Percentiles rank a stretch among this genome's conserved stretches.
These are phyloP conservation scores for Merops nubicus DNA, from an alignment of 2,113 vertebrate genomes.

Conservation along the genomic window DNA sequence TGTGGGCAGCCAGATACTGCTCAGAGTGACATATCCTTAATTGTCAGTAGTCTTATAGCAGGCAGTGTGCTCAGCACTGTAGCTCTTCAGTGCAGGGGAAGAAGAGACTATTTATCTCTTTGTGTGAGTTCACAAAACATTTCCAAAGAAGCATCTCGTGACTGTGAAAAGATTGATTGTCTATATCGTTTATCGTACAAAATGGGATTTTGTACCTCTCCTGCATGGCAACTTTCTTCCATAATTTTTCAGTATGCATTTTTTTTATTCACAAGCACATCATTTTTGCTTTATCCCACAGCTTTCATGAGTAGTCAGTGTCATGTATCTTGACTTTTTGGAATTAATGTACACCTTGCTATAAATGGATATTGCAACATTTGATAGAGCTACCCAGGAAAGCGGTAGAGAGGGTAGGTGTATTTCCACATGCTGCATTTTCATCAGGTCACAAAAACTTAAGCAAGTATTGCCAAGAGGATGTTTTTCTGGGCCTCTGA, in stretches of 20 bases:
- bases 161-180: not conserved
- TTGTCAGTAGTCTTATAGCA: not conserved
- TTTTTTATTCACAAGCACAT: not conserved
- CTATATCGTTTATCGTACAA: not conserved
- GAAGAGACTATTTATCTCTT: conserved; percentile 5
- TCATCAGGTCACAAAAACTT: not conserved
- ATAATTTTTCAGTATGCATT: not conserved
- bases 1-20: not conserved
- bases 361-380: not conserved
- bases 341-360: not conserved
- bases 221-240: not conserved
- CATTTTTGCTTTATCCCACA: not conserved
- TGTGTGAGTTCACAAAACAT: not conserved
- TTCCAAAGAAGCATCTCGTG: not conserved
- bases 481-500: not conserved
- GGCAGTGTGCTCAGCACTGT: conserved; percentile 28
- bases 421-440: not conserved
- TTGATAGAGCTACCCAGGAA: not conserved
- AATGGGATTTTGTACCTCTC: not conserved
- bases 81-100: conserved; percentile 9
- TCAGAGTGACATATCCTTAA: conserved; percentile 23
- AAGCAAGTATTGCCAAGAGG: not conserved
- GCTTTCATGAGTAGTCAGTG: not conserved
- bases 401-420: not conserved
- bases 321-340: not conserved